Conservation (phyloP, 2,888 invertebrate species). For the Acrocyrtus sp. region DNA sequence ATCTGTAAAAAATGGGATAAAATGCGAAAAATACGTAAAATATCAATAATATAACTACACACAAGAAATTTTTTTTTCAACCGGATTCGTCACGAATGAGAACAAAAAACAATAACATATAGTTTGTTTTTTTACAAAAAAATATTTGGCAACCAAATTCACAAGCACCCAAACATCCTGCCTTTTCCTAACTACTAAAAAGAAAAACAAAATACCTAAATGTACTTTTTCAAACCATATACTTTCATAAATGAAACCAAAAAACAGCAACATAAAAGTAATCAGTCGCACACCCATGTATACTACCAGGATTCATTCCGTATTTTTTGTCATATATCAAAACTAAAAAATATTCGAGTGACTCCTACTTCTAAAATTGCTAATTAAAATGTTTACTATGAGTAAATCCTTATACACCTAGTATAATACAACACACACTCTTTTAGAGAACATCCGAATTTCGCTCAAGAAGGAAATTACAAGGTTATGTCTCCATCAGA, state of each 20-base stretch:
- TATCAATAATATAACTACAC: constrained; percentile 11
- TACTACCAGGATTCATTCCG: too few species aligned
- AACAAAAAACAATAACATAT: constrained; percentile 21
- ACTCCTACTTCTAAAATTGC: too few species aligned
- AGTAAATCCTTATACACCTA: constrained; percentile 17
- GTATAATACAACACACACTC: constrained; percentile 42
- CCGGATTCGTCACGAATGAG: constrained; percentile 42
- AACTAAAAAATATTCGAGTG: too few species aligned
- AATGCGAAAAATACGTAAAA: constrained; percentile 25
- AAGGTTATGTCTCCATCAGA: constrained; percentile 30
- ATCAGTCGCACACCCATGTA: constrained; percentile 9
- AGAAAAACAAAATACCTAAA: neutral
- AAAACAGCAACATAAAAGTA: too few species aligned
- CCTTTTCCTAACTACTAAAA: constrained; percentile 6
- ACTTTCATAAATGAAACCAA: too few species aligned
- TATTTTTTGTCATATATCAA: too few species aligned
- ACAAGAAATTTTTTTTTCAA: constrained; percentile 28
- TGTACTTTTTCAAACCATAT: neutral
- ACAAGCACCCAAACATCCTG: constrained; percentile 54
- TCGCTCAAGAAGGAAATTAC: constrained; percentile 37
- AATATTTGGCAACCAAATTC: constrained; percentile 53
- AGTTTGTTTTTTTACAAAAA: constrained; percentile 26
- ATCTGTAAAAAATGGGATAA: constrained; percentile 46
- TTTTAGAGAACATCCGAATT: constrained; percentile 34
- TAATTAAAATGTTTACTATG: neutral